phyloP scores from a whole-genome alignment of 92 coral and sea anemone genomes.

The Zoanthus solanderi region DNA sequence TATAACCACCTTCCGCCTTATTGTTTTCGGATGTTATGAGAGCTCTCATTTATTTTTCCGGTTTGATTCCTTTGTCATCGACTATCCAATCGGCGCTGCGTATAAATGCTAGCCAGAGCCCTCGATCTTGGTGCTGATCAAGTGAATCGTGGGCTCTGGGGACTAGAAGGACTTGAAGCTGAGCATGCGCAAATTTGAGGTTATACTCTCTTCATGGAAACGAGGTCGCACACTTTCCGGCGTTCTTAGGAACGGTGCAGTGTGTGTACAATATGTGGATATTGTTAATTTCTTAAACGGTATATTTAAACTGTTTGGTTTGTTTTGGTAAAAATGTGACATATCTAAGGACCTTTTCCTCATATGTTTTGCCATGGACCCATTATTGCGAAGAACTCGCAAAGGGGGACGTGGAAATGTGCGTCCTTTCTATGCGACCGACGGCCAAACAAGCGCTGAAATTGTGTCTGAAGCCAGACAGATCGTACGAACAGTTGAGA shows the following conservation, averaged over 20 bases:
- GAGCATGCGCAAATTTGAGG: slow-evolving; percentile 2
- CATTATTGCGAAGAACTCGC: slow-evolving; percentile 73
- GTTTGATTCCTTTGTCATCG: no score
- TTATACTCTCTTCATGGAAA: slow-evolving; percentile 60
- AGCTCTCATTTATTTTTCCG: no score
- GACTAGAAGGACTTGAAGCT: neutral
- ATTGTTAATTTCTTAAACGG: slow-evolving; percentile 40
- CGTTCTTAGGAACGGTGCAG: slow-evolving; percentile 88
- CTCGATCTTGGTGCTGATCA: no score
- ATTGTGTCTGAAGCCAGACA: slow-evolving; percentile 98
- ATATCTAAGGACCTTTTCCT: slow-evolving; percentile 15
- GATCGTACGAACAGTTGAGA: slow-evolving; percentile 90
- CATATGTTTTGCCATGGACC: slow-evolving; percentile 58
- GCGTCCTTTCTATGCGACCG: slow-evolving; percentile 90
- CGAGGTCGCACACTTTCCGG: slow-evolving; percentile 65
- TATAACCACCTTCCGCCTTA: no score
- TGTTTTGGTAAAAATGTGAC: slow-evolving; percentile 30
- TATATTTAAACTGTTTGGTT: slow-evolving; percentile 40
- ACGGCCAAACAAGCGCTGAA: slow-evolving; percentile 95
- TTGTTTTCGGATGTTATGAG: no score
- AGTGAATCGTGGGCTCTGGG: no score
- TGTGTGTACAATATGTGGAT: slow-evolving; percentile 42
- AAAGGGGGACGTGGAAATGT: slow-evolving; percentile 73
- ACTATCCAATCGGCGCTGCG: no score
- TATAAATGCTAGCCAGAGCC: no score